These are phyloP conservation scores for Panorpa germanica DNA, from an alignment of 2,888 invertebrate genomes.

Conservation along the genomic window DNA sequence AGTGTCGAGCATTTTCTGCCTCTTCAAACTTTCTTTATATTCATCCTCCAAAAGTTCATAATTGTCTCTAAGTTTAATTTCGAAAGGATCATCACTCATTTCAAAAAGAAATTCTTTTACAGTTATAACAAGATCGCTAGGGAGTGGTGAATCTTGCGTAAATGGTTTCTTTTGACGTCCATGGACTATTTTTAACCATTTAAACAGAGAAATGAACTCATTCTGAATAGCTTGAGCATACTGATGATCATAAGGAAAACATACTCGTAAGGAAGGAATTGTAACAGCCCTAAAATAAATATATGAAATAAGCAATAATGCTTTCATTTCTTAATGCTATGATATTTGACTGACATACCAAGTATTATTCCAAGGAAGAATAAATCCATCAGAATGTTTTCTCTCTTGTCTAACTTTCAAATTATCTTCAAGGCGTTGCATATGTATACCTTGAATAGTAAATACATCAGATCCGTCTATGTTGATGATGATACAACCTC, in stretches of 20 bases:
- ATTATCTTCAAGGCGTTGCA: constrained; percentile 38
- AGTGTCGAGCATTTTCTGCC: constrained; percentile 73
- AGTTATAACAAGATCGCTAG: constrained; percentile 78
- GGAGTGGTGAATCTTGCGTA: constrained; percentile 49
- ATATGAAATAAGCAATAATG: neutral
- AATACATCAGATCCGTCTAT: constrained; percentile 57
- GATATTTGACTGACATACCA: constrained; percentile 33
- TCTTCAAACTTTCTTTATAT: constrained; percentile 79
- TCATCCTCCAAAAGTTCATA: constrained; percentile 91
- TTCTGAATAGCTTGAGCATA: constrained; percentile 79
- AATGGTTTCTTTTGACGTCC: constrained; percentile 46
- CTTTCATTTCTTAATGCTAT: constrained; percentile 19
- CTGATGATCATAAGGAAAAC: constrained; percentile 74
- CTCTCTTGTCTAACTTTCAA: constrained; percentile 50
- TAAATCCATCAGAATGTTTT: constrained; percentile 53
- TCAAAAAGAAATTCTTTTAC: constrained; percentile 79
- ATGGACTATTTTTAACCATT: constrained; percentile 86
- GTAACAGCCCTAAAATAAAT: constrained; percentile 29
- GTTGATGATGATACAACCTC: constrained; percentile 23
- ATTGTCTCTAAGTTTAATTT: constrained; percentile 88
- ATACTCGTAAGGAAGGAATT: constrained; percentile 42
- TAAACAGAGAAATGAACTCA: constrained; percentile 74
- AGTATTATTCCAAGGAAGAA: constrained; percentile 48
- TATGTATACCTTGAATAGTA: constrained; percentile 45
- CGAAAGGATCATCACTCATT: constrained; percentile 95